A percentile compares a stretch with the other conserved stretches of the same genome.
Conservation (phyloP, 2,113 vertebrate species). For the Hiodon tergisus region DNA sequence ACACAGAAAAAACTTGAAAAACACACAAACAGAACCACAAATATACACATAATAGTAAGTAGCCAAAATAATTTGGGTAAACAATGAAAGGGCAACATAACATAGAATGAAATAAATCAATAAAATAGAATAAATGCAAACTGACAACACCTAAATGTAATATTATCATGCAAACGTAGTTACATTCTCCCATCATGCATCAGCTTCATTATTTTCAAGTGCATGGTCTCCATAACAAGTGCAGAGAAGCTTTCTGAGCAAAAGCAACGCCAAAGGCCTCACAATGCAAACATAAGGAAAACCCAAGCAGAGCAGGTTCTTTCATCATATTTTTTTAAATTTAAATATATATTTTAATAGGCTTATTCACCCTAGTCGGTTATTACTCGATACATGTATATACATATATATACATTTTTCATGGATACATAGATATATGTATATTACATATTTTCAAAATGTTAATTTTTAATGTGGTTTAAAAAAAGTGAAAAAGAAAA, state of each 20-base stretch:
- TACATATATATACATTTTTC: neutral
- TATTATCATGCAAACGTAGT: slow-evolving; percentile 83
- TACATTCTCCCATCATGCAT: slow-evolving; percentile 98
- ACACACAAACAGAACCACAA: too few species aligned
- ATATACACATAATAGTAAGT: slow-evolving; percentile 9
- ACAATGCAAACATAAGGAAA: slow-evolving; percentile 85
- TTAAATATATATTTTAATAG: neutral
- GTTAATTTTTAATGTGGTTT: slow-evolving; percentile 56
- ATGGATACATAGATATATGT: neutral
- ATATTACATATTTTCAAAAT: neutral
- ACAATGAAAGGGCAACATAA: slow-evolving; percentile 35
- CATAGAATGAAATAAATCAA: slow-evolving; percentile 52
- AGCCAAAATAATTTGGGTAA: slow-evolving; percentile 51
- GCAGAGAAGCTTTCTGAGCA: slow-evolving; percentile 78
- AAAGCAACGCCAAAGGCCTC: slow-evolving; percentile 93
- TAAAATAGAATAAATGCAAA: slow-evolving; percentile 52
- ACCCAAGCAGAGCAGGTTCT: slow-evolving; percentile 75
- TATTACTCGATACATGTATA: neutral
- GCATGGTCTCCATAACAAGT: slow-evolving; percentile 88
- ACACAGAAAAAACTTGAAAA: too few species aligned
- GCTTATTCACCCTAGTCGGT: neutral
- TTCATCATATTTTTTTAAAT: slow-evolving; percentile 46
- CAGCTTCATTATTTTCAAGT: slow-evolving; percentile 70
- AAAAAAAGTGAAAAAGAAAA: slow-evolving; percentile 88
- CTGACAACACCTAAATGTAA: slow-evolving; percentile 50